These are phyloP conservation scores for Stegostoma tigrinum DNA, from an alignment of 2,113 vertebrate species.

Conservation along the genomic window DNA sequence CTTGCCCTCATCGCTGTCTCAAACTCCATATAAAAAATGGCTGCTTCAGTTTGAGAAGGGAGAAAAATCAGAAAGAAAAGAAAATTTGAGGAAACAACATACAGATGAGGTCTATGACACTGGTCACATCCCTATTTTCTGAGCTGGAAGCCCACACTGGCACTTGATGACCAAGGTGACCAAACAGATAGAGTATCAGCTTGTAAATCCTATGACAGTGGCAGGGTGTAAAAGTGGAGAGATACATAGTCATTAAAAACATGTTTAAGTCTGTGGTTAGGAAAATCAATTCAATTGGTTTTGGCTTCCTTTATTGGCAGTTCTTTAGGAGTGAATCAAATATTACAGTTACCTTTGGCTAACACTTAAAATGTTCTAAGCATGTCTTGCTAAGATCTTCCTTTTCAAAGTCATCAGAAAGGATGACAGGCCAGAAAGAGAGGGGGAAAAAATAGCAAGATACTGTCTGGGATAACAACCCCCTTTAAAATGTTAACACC, in stretches of 20 bases:
- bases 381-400: not conserved
- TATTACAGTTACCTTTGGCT: not conserved
- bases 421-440: not conserved
- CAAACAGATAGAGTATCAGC: no score
- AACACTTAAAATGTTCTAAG: not conserved
- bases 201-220: no score
- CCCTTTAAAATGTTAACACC: not conserved
- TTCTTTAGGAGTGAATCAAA: not conserved
- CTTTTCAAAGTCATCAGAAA: not conserved
- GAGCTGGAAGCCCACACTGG: no score
- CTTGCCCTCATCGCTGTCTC: not conserved
- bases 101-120: no score
- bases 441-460: constrained; percentile 26
- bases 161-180: no score
- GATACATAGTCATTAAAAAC: not conserved
- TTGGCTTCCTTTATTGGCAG: not conserved
- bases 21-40: not conserved
- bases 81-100: not conserved
- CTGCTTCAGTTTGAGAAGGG: not conserved
- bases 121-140: no score
- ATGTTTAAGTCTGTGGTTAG: not conserved
- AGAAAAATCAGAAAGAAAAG: not conserved
- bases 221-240: no score
- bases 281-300: not conserved
- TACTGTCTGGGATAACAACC: not conserved